Conservation (phyloP, 2,113 vertebrate genomes). For the Melanocharis versteri region DNA sequence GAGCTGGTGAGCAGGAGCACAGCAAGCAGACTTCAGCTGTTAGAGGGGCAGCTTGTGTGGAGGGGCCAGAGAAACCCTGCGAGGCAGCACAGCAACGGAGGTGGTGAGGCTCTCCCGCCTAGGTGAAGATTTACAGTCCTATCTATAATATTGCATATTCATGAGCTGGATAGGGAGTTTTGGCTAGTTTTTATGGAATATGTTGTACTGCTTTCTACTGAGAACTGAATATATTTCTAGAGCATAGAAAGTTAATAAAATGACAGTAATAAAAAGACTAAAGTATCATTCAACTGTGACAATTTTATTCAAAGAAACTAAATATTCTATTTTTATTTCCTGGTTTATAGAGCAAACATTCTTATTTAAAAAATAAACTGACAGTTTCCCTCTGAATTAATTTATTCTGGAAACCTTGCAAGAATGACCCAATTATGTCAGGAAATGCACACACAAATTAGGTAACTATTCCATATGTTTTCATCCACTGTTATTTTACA, state of each 20-base stretch:
- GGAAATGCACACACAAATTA: not conserved
- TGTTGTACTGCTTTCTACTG: not conserved
- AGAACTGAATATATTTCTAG: not conserved
- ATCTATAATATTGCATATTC: not conserved
- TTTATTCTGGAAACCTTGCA: not conserved
- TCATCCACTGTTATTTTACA: slow-evolving; percentile 30
- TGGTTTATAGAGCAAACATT: not conserved
- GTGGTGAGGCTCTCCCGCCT: not conserved
- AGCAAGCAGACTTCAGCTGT: not conserved
- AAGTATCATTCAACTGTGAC: not conserved
- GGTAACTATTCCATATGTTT: slow-evolving; percentile 42
- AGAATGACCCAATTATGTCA: slow-evolving; percentile 38
- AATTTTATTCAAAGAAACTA: not conserved
- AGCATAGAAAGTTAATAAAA: not conserved
- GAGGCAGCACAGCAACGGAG: not conserved
- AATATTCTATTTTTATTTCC: not conserved
- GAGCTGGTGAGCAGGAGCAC: not conserved
- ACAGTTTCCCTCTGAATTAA: not conserved
- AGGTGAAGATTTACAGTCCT: not conserved
- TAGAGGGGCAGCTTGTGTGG: not conserved
- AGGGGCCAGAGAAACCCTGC: not conserved
- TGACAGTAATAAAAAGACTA: not conserved
- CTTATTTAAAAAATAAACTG: not conserved
- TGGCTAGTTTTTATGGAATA: not conserved
- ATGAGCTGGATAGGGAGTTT: not conserved